Evolutionary conservation across 1,140 invertebrate species (phyloP), one percentile per base, ranked within the genome.

Genomic region (Drosophila lacertosa): DNA sequence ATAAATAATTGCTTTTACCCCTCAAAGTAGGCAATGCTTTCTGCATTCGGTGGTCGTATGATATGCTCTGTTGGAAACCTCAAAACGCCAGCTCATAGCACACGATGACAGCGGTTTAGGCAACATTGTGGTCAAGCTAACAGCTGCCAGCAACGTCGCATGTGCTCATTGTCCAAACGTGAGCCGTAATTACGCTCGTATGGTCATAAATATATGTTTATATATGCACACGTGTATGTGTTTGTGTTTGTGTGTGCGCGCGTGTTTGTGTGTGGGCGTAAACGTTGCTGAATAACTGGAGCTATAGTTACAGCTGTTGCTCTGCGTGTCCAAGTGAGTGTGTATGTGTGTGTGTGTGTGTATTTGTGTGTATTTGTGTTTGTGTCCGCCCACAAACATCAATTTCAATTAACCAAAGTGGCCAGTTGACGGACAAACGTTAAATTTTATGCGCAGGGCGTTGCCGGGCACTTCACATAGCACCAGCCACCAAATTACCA

Each of bases 381-480:
- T 44, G n/a, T 59, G 53, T 16, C 74, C 78, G 77, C 83, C 81
- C 82, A 82, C 60, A 74, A 70, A 88, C 82, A 88, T 88, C 82
- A 88, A 89, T 88, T 88, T 88, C 83, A 88, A 88, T 88, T 88
- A 88, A 80, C 77, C 83, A 88, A 89, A 88, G 83, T 88, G 82
- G 82, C 83, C 82, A 78, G 74, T 88, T 88, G 82, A 78, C 82
- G 77, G 70, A 82, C 77, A 75, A 82, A 88, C 83, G 83, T 88
- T 88, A 89, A 88, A 88, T 82, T 88, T 88, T 82, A 88, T 82
- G 82, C 77, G 45, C 74, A 62, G 83, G 82, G 82, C 82, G 82
- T 88, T 65, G 74, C 69, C 74, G 45, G 62, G 16, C 42, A 75
- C 71, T 77, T 69, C 35, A 44, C 33, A 48, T 35, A 22, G 9